Base-by-base conservation (phyloP, 2,888 invertebrate genomes). In the Palloptera scutellata region DNA sequence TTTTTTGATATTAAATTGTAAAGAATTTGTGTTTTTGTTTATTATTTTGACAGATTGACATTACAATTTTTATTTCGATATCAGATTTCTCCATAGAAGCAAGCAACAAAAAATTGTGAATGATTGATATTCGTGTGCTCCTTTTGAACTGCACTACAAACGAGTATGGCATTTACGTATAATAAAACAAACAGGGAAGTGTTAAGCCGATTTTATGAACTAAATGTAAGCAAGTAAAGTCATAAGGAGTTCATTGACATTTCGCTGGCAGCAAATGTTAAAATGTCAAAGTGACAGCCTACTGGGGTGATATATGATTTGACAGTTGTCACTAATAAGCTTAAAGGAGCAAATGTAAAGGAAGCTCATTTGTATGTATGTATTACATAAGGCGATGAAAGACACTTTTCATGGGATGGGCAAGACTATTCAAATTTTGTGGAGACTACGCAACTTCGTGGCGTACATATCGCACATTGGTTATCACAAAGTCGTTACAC, bases 11-110 rank as follows among this genome's bases (percentile, higher is more conserved):
- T 30, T 6, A 2, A 30, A 30, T 30, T 30, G 30, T 30, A 30
- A 30, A 30, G 53, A 53, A 4, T 11, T 53, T 11, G 1, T 1
- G 1, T 15, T 53, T 15, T 63, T 66, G 62, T 68, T 66, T 68
- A 65, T 64, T 71, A 69, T 72, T 73, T 73, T 73, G 73, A 72
- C 73, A 71, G 72, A 67, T 71, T 71, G 71, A 67, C 70, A 73
- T 70, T 72, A 72, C 70, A 72, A 73, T 41, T 66, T 61, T 17
- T 30, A 6, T 13, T 48, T 53, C 73, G 75, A 75, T 79, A 80
- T 79, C 74, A 65, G 69, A 76, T 78, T 73, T 78, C 76, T 63
- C 10, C 1, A 55, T 20, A 19, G 1, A 40, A 19, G 54, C 19
- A 19, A 17, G 53, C n/a, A 43, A 58, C 64, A 64, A 58, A 48